Conservation (phyloP, 2,113 vertebrate genomes). For the Xenotilapia leptura region DNA sequence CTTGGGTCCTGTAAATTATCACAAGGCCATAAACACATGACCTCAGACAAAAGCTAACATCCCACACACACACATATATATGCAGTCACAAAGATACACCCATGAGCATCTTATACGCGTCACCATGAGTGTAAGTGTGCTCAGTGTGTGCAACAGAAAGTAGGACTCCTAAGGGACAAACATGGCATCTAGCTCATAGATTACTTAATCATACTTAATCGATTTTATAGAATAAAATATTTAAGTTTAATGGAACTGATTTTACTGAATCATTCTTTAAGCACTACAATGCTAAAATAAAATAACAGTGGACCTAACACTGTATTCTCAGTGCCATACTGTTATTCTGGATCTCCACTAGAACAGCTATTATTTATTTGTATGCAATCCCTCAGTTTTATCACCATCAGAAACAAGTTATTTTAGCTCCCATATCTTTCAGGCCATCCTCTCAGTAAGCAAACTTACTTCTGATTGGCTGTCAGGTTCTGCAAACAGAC, state of each 20-base stretch:
- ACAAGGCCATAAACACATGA: slow-evolving; percentile 45
- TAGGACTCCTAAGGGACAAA: slow-evolving; percentile 13
- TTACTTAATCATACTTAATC: slow-evolving; percentile 14
- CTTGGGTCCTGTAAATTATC: slow-evolving; percentile 74
- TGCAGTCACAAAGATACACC: background rate
- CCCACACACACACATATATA: background rate
- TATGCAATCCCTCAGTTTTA: background rate
- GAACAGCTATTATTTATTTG: background rate
- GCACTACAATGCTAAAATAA: background rate
- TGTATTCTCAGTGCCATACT: background rate
- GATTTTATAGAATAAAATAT: slow-evolving; percentile 43
- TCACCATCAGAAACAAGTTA: background rate
- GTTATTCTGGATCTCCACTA: background rate
- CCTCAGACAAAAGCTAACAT: slow-evolving; percentile 27
- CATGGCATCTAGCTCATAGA: slow-evolving; percentile 35
- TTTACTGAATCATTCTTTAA: slow-evolving; percentile 26
- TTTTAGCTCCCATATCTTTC: background rate
- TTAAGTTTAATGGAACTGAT: slow-evolving; percentile 44
- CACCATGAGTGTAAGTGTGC: background rate
- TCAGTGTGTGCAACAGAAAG: slow-evolving; percentile 3
- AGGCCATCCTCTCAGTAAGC: background rate
- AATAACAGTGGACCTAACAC: background rate
- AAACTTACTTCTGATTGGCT: background rate
- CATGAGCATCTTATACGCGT: background rate
- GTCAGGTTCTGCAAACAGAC: background rate